Evolutionary conservation across 2,113 vertebrate genomes (phyloP).

Genomic region (Porphyrio hochstetteri): DNA sequence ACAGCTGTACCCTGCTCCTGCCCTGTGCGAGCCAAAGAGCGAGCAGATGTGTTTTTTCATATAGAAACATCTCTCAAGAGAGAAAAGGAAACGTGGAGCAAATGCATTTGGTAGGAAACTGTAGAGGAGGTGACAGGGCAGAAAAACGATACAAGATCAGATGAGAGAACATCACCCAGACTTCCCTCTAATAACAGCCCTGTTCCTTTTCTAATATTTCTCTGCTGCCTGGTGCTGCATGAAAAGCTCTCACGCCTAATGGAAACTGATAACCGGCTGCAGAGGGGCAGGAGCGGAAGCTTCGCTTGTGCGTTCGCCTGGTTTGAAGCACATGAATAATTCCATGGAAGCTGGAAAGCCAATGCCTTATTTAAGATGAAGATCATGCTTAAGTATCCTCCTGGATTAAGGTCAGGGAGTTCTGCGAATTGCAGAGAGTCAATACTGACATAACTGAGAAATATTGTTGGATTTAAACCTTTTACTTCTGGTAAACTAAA

Average conservation of each 20-base stretch:
- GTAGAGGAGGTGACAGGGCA: neutral
- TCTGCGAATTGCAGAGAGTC: neutral
- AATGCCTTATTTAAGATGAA: neutral
- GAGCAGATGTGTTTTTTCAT: neutral
- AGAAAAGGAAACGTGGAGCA: neutral
- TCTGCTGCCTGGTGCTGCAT: neutral
- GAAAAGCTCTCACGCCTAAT: neutral
- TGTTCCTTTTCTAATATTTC: constrained; percentile 11
- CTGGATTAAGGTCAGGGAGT: neutral
- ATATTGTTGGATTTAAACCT: neutral
- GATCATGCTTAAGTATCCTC: neutral
- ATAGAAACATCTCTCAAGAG: neutral
- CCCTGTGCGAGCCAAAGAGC: neutral
- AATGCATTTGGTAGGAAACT: neutral
- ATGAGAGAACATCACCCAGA: neutral
- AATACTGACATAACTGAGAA: neutral
- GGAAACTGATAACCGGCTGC: neutral
- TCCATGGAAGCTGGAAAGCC: neutral
- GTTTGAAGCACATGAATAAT: constrained; percentile 26
- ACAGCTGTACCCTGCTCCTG: neutral
- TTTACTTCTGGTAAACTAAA: neutral
- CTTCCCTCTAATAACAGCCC: neutral
- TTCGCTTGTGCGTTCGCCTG: rapidly evolving
- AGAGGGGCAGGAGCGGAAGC: neutral
- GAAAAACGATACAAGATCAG: constrained; percentile 3